These are phyloP conservation scores for Agonum fuliginosum DNA, from an alignment of 2,888 invertebrate genomes.

Conservation along the genomic window DNA sequence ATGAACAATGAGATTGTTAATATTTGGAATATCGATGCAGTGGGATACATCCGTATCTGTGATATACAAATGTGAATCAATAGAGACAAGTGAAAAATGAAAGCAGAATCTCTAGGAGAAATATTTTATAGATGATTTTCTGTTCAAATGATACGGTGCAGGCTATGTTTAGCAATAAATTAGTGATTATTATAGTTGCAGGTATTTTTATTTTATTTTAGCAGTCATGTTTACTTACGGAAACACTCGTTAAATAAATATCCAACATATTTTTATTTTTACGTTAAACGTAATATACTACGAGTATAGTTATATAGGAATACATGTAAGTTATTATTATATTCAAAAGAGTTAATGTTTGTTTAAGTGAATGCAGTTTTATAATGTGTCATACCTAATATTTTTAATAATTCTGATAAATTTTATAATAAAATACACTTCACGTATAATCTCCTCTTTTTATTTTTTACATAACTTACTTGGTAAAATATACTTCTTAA, in stretches of 20 bases:
- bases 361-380: background rate
- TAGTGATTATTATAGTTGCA: background rate
- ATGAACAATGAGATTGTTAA: background rate
- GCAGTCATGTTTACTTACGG: constrained; percentile 8
- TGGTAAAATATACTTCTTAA: no score
- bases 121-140: constrained; percentile 5
- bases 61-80: constrained; percentile 15
- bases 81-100: constrained; percentile 7
- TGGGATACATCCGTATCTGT: constrained; percentile 32
- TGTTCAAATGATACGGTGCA: constrained; percentile 20
- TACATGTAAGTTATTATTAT: background rate
- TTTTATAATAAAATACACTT: constrained; percentile 1
- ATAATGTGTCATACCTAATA: background rate
- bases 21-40: background rate
- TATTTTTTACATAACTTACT: no score
- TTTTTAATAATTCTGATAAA: background rate
- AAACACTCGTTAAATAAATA: background rate
- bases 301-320: background rate
- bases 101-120: constrained; percentile 15
- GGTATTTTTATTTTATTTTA: background rate
- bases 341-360: background rate
- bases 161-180: constrained; percentile 1
- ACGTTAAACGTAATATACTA: background rate
- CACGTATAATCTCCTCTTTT: no score
- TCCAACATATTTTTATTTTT: background rate